These are phyloP conservation scores for Cricetomys ansorgei DNA, from an alignment of 2,113 vertebrate species.

Conservation along the genomic window DNA sequence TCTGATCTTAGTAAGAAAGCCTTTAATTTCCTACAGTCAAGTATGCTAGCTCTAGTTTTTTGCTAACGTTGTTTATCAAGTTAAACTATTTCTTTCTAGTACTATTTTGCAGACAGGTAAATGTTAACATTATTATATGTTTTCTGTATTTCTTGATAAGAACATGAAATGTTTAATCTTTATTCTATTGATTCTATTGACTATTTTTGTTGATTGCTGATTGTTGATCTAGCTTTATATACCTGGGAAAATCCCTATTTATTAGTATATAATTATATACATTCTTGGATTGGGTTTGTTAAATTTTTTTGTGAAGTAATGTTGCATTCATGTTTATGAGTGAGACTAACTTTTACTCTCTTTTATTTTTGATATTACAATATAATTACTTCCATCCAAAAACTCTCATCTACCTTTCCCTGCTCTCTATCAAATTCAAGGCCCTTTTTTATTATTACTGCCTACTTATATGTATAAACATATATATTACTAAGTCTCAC, in stretches of 20 bases:
- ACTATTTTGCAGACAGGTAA: background rate
- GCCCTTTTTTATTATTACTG: background rate
- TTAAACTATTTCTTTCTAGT: background rate
- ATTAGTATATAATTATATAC: background rate
- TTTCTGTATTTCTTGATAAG: background rate
- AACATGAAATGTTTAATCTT: background rate
- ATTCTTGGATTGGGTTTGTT: background rate
- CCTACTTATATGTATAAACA: background rate
- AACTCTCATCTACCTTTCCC: background rate
- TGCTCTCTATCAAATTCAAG: background rate
- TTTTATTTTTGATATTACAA: background rate
- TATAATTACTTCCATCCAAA: background rate
- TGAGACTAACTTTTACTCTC: background rate
- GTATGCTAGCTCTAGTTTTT: background rate
- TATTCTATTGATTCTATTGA: background rate
- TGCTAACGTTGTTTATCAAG: background rate
- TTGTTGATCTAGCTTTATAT: background rate
- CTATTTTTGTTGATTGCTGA: background rate
- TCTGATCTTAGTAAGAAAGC: background rate
- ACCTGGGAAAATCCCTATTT: background rate
- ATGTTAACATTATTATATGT: background rate
- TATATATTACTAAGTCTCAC: background rate
- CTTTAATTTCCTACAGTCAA: background rate
- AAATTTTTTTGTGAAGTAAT: background rate
- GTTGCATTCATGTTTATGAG: background rate